Evolutionary conservation across 2,888 invertebrate genomes (phyloP).

Genomic region (Stenoptilia bipunctidactyla): DNA sequence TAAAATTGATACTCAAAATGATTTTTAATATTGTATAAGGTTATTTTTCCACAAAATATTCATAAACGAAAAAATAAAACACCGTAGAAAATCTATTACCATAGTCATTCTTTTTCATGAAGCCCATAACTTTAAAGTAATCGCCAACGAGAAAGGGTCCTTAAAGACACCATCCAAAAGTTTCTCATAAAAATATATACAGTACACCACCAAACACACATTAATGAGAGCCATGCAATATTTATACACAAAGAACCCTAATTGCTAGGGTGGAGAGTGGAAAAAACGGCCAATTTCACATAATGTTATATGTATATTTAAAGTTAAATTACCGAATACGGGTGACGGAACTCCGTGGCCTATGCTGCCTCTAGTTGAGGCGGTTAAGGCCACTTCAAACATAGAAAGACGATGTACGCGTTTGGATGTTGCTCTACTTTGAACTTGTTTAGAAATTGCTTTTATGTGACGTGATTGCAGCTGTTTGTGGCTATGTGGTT

Average conservation of each 20-base stretch:
- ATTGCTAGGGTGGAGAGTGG: slow-evolving; percentile 72
- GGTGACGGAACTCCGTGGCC: slow-evolving; percentile 60
- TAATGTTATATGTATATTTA: slow-evolving; percentile 72
- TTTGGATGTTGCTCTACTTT: slow-evolving; percentile 39
- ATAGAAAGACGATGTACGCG: slow-evolving; percentile 35
- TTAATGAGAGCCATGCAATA: slow-evolving; percentile 69
- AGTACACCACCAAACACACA: slow-evolving; percentile 63
- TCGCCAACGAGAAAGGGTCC: too few relatives aligned
- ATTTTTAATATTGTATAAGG: too few relatives aligned
- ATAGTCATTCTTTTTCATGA: too few relatives aligned
- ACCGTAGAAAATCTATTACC: too few relatives aligned
- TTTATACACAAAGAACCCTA: slow-evolving; percentile 70
- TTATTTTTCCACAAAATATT: too few relatives aligned
- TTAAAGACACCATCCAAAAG: slow-evolving; percentile 40
- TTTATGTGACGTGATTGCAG: too few relatives aligned
- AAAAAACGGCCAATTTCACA: slow-evolving; percentile 73
- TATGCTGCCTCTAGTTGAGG: slow-evolving; percentile 47
- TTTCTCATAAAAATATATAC: slow-evolving; percentile 56
- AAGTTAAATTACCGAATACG: slow-evolving; percentile 53
- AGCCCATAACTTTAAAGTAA: too few relatives aligned
- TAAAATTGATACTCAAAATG: too few relatives aligned
- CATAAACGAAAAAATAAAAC: too few relatives aligned
- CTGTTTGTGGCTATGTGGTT: too few relatives aligned
- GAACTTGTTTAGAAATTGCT: not conserved
- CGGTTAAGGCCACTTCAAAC: slow-evolving; percentile 59